phyloP scores from a whole-genome alignment of 2,888 invertebrate genomes.

The Chironomus riparius region DNA sequence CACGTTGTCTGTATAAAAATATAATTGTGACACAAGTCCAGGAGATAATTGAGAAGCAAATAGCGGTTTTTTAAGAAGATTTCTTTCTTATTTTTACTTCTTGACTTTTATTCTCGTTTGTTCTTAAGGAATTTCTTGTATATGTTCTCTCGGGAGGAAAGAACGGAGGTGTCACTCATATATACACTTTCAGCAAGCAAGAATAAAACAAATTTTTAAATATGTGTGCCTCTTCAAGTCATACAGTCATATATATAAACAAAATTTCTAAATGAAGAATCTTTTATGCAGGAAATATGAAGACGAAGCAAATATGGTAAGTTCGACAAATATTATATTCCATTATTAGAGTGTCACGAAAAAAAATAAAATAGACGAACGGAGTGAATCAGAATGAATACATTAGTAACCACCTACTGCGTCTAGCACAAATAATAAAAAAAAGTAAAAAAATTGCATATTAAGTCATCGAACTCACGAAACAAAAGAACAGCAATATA shows the following conservation, averaged over 20 bases:
- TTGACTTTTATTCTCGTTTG: not conserved
- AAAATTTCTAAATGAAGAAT: not conserved
- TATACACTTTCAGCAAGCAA: not conserved
- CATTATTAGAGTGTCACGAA: not conserved
- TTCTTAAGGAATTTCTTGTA: not conserved
- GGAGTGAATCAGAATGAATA: not conserved
- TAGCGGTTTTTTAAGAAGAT: constrained; percentile 2
- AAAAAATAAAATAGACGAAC: not conserved
- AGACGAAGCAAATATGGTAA: not conserved
- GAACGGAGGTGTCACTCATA: not conserved
- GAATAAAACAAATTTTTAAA: not conserved
- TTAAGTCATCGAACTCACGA: constrained; percentile 1
- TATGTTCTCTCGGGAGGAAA: not conserved
- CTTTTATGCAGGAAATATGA: not conserved
- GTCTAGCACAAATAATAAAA: not conserved
- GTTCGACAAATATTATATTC: not conserved
- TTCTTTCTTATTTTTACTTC: not conserved
- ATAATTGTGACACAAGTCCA: not conserved
- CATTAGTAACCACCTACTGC: not conserved
- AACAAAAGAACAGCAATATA: not conserved
- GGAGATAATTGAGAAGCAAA: constrained; percentile 13
- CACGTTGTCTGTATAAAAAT: not conserved
- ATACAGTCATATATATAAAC: not conserved
- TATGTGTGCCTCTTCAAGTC: not conserved
- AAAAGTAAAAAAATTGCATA: not conserved